Conservation (phyloP, 2,888 invertebrate species). For the Amphipyra tragopoginis region DNA sequence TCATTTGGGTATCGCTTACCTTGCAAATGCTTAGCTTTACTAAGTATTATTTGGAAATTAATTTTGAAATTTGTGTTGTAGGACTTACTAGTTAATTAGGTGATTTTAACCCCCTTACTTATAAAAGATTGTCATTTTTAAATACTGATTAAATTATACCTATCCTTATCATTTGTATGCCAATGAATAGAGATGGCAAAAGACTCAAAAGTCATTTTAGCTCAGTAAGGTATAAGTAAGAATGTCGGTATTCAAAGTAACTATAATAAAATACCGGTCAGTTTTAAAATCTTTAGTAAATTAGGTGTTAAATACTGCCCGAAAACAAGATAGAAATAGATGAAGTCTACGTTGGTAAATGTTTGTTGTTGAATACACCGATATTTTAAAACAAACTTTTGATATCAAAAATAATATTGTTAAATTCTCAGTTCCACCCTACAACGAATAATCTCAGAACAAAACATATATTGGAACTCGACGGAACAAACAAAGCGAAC, state of each 20-base stretch:
- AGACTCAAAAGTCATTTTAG: too few relatives aligned
- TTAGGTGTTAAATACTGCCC: too few relatives aligned
- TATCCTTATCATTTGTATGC: too few relatives aligned
- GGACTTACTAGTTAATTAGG: background rate
- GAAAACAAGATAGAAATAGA: too few relatives aligned
- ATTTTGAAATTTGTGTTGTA: background rate
- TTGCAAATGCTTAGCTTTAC: slow-evolving; percentile 2
- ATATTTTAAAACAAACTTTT: background rate
- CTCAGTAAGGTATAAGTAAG: too few relatives aligned
- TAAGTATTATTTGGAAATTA: background rate
- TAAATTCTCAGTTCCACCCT: background rate
- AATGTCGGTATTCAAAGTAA: too few relatives aligned
- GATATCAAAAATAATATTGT: background rate
- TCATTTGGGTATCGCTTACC: slow-evolving; percentile 24
- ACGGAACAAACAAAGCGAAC: slow-evolving; percentile 26
- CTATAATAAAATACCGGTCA: too few relatives aligned
- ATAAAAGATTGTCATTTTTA: too few relatives aligned
- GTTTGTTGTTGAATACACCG: background rate
- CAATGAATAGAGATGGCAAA: too few relatives aligned
- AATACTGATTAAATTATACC: too few relatives aligned
- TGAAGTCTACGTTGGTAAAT: background rate
- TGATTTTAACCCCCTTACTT: too few relatives aligned
- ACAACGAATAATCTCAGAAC: slow-evolving; percentile 15
- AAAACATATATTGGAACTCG: slow-evolving; percentile 16
- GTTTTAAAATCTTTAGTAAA: too few relatives aligned